Evolutionary conservation across 2,113 vertebrate genomes (phyloP).

Genomic region (Chaetops frenatus): DNA sequence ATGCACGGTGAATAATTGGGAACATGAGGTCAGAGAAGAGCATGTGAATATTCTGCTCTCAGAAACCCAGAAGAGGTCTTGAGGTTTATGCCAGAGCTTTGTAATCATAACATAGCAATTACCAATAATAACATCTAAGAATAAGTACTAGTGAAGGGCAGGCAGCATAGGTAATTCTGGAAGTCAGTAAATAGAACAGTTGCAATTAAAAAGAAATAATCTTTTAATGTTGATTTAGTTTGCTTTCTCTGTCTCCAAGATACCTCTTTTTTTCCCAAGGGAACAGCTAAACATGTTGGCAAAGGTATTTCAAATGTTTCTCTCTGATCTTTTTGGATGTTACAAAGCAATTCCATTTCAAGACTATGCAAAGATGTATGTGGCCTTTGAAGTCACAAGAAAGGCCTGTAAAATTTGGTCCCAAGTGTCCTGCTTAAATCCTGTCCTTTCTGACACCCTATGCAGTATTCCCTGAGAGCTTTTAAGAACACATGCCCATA

Average conservation of each 20-base stretch:
- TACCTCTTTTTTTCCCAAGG: neutral
- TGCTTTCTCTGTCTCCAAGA: neutral
- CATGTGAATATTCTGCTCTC: neutral
- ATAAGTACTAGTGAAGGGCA: neutral
- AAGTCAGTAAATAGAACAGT: neutral
- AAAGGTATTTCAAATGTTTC: neutral
- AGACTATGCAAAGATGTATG: neutral
- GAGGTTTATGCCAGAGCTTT: neutral
- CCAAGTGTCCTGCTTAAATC: neutral
- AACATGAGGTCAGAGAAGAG: neutral
- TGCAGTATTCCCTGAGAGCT: neutral
- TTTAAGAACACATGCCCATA: neutral
- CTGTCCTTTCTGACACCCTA: neutral
- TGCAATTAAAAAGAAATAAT: neutral
- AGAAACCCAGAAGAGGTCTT: neutral
- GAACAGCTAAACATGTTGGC: neutral
- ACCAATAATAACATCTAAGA: neutral
- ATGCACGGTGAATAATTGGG: neutral
- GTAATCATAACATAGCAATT: neutral
- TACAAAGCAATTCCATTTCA: neutral
- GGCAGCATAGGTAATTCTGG: neutral
- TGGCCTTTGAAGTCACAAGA: neutral
- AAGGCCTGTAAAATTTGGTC: neutral
- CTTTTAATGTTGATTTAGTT: neutral
- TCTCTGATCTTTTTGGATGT: neutral